These are phyloP conservation scores for Drosophila affinis DNA, from an alignment of 2,888 invertebrate species.

Conservation along the genomic window DNA sequence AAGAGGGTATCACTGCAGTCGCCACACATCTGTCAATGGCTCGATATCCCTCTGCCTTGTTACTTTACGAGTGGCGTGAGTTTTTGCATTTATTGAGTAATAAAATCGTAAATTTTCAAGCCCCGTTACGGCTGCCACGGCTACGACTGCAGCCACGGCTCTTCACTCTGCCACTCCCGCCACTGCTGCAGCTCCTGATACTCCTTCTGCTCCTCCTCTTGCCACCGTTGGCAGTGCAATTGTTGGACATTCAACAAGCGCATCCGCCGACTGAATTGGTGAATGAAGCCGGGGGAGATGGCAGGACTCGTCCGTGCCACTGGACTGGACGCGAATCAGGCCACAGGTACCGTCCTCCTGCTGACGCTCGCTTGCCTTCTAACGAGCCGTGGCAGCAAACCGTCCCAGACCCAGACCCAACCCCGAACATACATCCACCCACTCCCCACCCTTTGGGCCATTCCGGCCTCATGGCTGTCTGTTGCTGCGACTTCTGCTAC, in stretches of 20 bases:
- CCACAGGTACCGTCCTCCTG: slow-evolving; percentile 28
- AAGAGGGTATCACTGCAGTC: background rate
- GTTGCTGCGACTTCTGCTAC: slow-evolving; percentile 9
- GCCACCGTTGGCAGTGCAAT: slow-evolving; percentile 56
- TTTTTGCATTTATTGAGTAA: slow-evolving; percentile 79
- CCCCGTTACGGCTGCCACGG: slow-evolving; percentile 66
- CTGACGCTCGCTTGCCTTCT: slow-evolving; percentile 51
- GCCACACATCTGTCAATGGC: background rate
- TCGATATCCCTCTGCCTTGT: slow-evolving; percentile 17
- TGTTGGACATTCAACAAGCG: slow-evolving; percentile 70
- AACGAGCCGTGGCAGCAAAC: slow-evolving; percentile 60
- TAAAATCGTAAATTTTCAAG: slow-evolving; percentile 76
- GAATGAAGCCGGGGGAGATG: background rate
- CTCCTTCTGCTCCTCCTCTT: background rate
- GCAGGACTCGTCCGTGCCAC: background rate
- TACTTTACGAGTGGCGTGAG: slow-evolving; percentile 65
- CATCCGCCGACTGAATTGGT: slow-evolving; percentile 20
- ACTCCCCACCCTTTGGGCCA: slow-evolving; percentile 5
- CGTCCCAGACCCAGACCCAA: slow-evolving; percentile 2
- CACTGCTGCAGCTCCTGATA: background rate
- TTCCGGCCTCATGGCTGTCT: slow-evolving; percentile 12
- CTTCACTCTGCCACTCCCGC: background rate
- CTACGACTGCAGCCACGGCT: background rate
- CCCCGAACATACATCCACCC: background rate
- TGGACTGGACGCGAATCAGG: slow-evolving; percentile 15